Conservation (phyloP, 2,797 vertebrate genomes). For the Sebastiscus tertius region DNA sequence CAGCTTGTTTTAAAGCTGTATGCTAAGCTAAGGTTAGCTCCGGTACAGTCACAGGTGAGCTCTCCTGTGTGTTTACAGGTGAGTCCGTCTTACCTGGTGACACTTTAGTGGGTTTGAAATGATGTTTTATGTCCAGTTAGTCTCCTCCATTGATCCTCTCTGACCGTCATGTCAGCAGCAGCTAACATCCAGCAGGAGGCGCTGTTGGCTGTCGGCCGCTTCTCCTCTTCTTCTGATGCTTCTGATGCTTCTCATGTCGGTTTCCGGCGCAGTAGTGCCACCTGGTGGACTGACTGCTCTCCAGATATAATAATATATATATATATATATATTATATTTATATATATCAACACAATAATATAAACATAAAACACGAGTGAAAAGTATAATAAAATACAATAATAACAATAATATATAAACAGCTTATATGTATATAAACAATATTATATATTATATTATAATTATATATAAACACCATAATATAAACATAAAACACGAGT, state of each 20-base stretch:
- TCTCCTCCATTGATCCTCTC: conserved; percentile 55
- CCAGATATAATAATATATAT: too few relatives aligned
- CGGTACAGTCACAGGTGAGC: not conserved
- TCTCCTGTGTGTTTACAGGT: not conserved
- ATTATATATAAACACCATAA: too few relatives aligned
- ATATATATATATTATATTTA: too few relatives aligned
- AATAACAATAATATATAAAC: too few relatives aligned
- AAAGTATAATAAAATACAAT: too few relatives aligned
- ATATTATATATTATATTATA: too few relatives aligned
- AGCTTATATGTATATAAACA: too few relatives aligned
- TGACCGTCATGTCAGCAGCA: conserved; percentile 7
- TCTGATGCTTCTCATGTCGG: not conserved
- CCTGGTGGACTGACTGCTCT: too few relatives aligned
- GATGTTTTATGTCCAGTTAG: conserved; percentile 23
- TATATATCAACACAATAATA: too few relatives aligned
- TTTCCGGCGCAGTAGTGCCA: not conserved
- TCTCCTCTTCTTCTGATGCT: not conserved
- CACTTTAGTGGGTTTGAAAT: not conserved
- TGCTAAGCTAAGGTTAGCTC: conserved; percentile 23
- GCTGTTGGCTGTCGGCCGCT: not conserved
- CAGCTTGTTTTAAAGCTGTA: not conserved
- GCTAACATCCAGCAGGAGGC: not conserved
- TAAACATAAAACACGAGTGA: too few relatives aligned
- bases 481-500: too few relatives aligned
- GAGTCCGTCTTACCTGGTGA: conserved; percentile 36